Evolutionary conservation across 2,113 vertebrate species (phyloP).

Genomic region (Eira barbara): DNA sequence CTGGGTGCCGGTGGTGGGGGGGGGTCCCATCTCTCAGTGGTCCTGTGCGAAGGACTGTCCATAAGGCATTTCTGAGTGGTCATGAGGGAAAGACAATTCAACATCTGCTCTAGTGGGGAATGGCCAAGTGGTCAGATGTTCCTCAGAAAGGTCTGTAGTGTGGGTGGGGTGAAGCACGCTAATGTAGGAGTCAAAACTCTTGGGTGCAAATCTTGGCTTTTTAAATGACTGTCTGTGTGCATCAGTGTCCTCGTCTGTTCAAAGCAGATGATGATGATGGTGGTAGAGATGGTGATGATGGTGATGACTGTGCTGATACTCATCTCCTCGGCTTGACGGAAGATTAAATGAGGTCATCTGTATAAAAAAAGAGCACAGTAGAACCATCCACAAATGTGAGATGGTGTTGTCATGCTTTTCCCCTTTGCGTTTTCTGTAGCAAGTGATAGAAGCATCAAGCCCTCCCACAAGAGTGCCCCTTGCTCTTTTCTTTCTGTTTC

Average conservation of each 20-base stretch:
- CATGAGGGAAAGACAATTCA: background rate
- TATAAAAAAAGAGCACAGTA: background rate
- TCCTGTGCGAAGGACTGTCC: background rate
- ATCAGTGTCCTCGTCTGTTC: background rate
- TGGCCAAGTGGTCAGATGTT: background rate
- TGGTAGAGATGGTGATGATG: background rate
- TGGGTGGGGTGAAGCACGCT: background rate
- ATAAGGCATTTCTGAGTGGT: background rate
- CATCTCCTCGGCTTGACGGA: background rate
- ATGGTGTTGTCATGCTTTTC: background rate
- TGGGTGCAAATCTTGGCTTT: background rate
- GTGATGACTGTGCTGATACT: rapidly evolving
- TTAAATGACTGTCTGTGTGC: background rate
- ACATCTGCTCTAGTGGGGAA: background rate
- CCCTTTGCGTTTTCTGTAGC: background rate
- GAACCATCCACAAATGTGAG: background rate
- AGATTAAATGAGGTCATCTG: background rate
- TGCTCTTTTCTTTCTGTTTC: background rate
- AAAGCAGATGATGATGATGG: background rate
- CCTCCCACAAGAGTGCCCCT: background rate
- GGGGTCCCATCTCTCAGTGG: background rate
- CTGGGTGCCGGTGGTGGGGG: background rate
- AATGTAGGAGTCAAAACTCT: background rate
- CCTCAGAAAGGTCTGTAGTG: background rate
- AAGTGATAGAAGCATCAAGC: background rate